Evolutionary conservation across 2,797 vertebrate genomes (phyloP).

Genomic region (Austrolebias charrua): DNA sequence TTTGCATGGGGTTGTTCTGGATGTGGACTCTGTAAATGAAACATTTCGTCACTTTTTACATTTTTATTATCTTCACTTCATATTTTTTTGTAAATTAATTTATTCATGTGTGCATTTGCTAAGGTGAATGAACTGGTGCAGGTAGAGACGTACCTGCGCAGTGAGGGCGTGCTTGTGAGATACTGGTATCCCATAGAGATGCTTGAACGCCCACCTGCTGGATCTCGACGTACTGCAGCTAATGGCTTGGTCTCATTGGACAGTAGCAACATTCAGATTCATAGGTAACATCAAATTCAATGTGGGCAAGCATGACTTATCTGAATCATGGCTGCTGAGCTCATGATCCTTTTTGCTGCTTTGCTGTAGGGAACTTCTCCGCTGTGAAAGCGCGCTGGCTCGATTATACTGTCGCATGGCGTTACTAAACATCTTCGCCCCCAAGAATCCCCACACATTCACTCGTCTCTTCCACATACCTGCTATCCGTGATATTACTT

Average conservation of each 20-base stretch:
- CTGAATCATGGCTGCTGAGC: background rate
- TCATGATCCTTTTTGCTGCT: background rate
- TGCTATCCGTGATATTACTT: conserved; percentile 93
- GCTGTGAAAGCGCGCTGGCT: conserved; percentile 91
- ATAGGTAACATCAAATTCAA: conserved; percentile 80
- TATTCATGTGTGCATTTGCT: conserved; percentile 28
- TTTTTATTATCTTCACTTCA: conserved; percentile 1
- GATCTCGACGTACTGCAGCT: conserved; percentile 94
- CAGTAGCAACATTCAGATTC: conserved; percentile 97
- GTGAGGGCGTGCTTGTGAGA: conserved; percentile 95
- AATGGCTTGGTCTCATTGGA: conserved; percentile 94
- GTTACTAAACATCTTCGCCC: conserved; percentile 96
- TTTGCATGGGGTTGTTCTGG: conserved; percentile 93
- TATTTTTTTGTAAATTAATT: conserved; percentile 3
- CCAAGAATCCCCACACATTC: conserved; percentile 94
- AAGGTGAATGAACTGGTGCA: conserved; percentile 96
- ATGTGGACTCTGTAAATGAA: conserved; percentile 92
- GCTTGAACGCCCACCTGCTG: conserved; percentile 93
- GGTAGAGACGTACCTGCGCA: conserved; percentile 95
- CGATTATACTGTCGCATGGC: conserved; percentile 96
- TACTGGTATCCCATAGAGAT: conserved; percentile 99
- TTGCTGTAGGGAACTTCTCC: conserved; percentile 87
- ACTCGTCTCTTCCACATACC: conserved; percentile 97
- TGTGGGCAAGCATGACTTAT: background rate
- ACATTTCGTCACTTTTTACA: background rate